Evolutionary conservation across 2,888 invertebrate genomes (phyloP).

Genomic region (Laspeyria flexula): DNA sequence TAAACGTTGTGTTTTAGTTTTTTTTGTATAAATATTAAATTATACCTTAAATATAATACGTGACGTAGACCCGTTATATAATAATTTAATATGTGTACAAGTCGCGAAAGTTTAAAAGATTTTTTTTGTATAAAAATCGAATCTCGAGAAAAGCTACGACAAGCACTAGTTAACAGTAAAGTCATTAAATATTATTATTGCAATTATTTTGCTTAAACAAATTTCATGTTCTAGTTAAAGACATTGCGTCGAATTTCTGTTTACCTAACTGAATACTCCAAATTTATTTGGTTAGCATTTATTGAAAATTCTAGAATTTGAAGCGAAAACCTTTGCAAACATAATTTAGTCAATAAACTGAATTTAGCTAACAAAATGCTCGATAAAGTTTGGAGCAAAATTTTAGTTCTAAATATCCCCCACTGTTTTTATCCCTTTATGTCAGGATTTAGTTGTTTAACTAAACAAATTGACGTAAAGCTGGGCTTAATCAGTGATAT

Average conservation of each 20-base stretch:
- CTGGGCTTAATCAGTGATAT: conserved; percentile 4
- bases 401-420: conserved; percentile 3
- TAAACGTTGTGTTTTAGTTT: no score
- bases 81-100: no score
- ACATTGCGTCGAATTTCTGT: not conserved
- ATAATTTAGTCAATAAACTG: conserved; percentile 25
- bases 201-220: no score
- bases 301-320: conserved; percentile 10
- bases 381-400: conserved; percentile 1
- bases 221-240: not conserved
- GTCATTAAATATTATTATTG: no score
- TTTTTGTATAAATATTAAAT: no score
- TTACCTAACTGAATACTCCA: conserved; percentile 1
- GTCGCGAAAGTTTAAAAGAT: no score
- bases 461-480: conserved; percentile 3
- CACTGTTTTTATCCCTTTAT: not conserved
- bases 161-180: no score
- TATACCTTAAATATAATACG: no score
- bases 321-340: conserved; percentile 18
- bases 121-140: no score
- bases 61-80: no score
- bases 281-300: conserved; percentile 19
- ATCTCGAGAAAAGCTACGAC: no score
- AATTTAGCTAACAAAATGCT: conserved; percentile 6
- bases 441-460: conserved; percentile 4